These are phyloP conservation scores for Orientallactaga sibirica DNA, from an alignment of 2,797 vertebrate species.

Conservation along the genomic window DNA sequence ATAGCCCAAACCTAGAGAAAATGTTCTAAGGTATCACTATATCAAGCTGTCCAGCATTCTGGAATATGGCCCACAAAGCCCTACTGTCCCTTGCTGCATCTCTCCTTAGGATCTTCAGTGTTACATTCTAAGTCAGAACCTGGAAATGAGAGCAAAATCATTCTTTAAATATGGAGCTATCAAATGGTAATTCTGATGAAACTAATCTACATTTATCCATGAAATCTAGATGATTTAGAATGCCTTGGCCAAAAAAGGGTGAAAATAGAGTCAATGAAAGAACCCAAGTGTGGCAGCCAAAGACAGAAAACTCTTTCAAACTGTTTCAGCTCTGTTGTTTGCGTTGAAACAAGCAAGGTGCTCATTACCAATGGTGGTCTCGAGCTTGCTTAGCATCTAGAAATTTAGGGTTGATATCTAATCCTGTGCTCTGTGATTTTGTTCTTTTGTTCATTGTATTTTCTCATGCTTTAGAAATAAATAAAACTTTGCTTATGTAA, in stretches of 20 bases:
- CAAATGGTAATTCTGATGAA: not conserved
- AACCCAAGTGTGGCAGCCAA: not conserved
- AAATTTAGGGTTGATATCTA: conserved; percentile 13
- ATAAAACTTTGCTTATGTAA: conserved; percentile 28
- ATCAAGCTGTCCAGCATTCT: not conserved
- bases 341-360: conserved; percentile 41
- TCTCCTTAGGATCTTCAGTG: not conserved
- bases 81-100: not conserved
- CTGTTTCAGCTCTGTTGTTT: not conserved
- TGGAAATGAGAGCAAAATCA: conserved; percentile 8
- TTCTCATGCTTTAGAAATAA: conserved; percentile 54
- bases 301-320: conserved; percentile 61
- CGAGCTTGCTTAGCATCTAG: conserved; percentile 10
- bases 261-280: not conserved
- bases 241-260: not conserved
- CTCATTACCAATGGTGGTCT: not conserved
- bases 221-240: conserved; percentile 28
- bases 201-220: not conserved
- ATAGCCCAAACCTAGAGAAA: not conserved
- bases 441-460: conserved; percentile 37
- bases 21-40: not conserved
- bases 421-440: not conserved
- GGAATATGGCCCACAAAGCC: not conserved
- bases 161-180: not conserved
- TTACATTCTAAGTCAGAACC: not conserved